Evolutionary conservation across 2,797 vertebrate genomes (phyloP), one percentile per base, ranked within the genome.

Genomic region (Enteromius treurensis): DNA sequence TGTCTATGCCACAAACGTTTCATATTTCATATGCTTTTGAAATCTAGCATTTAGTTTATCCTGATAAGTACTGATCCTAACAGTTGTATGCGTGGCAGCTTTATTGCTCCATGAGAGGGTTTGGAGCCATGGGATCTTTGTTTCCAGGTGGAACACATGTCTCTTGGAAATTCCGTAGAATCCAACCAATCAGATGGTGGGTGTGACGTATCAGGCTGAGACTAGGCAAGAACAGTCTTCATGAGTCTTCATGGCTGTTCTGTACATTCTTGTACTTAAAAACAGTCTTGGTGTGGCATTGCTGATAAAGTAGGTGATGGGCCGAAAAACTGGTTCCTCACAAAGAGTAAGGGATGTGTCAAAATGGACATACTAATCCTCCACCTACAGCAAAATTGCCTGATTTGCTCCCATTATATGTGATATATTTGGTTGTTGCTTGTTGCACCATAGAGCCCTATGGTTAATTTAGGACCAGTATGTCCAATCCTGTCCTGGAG

Each of bases 401-500:
- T 64, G 6, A 64, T 58, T 58, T 58, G n/a, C 55, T 26, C 55
- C 55, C n/a, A 60, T 60, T 62, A 29, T 62, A 15, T 3, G 7
- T 29, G 11, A 76, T 58, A 40, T 40, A 51, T 58, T 75, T 74
- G 49, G 19, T 34, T 75, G 23, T 32, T 73, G 51, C n/a, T 40
- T 23, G 34, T 40, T 76, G 51, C 1, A 75, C 32, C 29, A 76
- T 5, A 76, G 6, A 75, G 21, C 6, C 19, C 15, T 51, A 40
- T 75, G 8, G 32, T 37, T 55, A 0, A 40, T 76, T 76, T 58
- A 55, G 51, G 19, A 21, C 29, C 29, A 37, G 3, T 3, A 51
- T 10, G 51, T 40, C 53, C n/a, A 32, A 23, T 58, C 3, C 11
- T 58, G 32, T 40, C 32, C 32, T 58, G 29, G 47, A 53, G 19